Conservation (phyloP, 1,140 invertebrate species). For the Branchinecta lynchi region DNA sequence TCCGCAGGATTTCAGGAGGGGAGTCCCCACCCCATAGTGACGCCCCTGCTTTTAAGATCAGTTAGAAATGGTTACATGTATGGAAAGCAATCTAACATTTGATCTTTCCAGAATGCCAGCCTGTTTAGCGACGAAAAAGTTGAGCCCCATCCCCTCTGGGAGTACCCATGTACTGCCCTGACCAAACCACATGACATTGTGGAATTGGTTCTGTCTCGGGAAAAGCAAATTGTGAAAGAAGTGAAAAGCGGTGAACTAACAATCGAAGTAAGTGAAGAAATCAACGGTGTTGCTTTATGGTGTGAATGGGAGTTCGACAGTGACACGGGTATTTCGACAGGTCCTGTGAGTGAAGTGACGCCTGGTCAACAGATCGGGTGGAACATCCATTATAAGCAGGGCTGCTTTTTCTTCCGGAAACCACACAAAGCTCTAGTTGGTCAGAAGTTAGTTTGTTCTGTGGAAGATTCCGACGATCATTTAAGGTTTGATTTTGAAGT, state of each 20-base stretch:
- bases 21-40: too few relatives aligned
- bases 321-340: not conserved
- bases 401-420: not conserved
- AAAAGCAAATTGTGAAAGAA: too few relatives aligned
- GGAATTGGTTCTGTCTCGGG: conserved; percentile 26
- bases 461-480: too few relatives aligned
- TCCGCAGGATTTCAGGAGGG: too few relatives aligned
- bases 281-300: not conserved
- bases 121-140: conserved; percentile 33
- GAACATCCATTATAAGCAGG: not conserved
- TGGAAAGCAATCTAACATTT: too few relatives aligned
- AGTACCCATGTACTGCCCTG: conserved; percentile 36
- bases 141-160: conserved; percentile 41
- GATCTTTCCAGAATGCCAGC: conserved; percentile 26
- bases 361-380: not conserved
- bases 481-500: too few relatives aligned
- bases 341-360: not conserved
- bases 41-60: too few relatives aligned
- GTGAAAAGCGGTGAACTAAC: not conserved
- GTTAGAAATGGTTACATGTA: too few relatives aligned
- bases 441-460: too few relatives aligned
- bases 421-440: too few relatives aligned
- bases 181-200: conserved; percentile 27
- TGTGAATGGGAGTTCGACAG: not conserved
- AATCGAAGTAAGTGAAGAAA: not conserved